Percentiles rank a stretch among this genome's conserved stretches.
These are phyloP conservation scores for Rhinophrynus dorsalis DNA, from an alignment of 2,797 vertebrate genomes.

Conservation along the genomic window DNA sequence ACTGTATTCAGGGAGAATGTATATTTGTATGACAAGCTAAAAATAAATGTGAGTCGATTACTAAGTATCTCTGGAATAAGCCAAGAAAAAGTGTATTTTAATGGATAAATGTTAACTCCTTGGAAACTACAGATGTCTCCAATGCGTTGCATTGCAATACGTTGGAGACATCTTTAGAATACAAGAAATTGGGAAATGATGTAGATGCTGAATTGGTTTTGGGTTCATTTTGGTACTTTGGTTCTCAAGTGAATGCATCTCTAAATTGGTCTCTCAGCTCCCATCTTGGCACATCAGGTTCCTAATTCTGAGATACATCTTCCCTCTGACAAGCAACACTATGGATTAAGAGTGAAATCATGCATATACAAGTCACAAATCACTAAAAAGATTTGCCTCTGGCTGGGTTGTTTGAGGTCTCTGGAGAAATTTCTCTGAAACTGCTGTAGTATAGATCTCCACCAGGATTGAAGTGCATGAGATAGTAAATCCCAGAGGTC, in stretches of 20 bases:
- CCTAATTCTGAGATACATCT: conserved; percentile 54
- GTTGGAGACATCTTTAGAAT: no score
- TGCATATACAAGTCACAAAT: conserved; percentile 51
- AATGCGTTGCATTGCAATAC: no score
- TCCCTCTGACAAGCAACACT: conserved; percentile 34
- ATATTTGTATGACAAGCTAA: neutral
- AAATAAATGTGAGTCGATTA: conserved; percentile 28
- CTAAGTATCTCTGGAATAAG: no score
- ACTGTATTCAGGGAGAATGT: no score
- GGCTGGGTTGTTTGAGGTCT: conserved; percentile 27
- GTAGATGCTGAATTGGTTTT: conserved; percentile 7
- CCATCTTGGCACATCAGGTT: conserved; percentile 41
- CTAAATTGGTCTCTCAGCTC: conserved; percentile 47
- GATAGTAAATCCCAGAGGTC: conserved; percentile 38
- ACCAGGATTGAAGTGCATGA: conserved; percentile 30
- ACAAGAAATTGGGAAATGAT: no score
- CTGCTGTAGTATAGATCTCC: conserved; percentile 39
- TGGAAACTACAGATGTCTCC: no score
- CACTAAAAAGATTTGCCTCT: conserved; percentile 35
- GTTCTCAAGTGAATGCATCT: neutral
- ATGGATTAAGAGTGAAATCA: conserved; percentile 51
- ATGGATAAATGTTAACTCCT: no score
- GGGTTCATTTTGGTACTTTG: conserved; percentile 45
- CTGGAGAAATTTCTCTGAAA: conserved; percentile 50
- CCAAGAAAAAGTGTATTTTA: no score